A percentile compares a stretch with the other conserved stretches of the same genome.
These are phyloP conservation scores for Platyrinchus mystaceus DNA, from an alignment of 2,797 vertebrate genomes.

Conservation along the genomic window DNA sequence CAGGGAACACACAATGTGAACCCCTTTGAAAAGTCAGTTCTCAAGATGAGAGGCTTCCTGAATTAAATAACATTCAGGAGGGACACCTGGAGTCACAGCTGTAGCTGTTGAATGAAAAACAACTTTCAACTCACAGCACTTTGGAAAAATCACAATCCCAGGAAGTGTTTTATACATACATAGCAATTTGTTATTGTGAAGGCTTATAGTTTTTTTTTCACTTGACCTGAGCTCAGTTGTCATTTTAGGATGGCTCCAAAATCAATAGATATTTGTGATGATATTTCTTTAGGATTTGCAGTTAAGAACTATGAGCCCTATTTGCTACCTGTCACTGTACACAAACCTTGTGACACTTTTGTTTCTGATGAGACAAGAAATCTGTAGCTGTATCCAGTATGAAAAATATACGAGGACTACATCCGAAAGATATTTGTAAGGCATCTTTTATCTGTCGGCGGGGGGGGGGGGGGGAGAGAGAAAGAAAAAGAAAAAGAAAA, in stretches of 20 bases:
- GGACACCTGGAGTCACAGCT: constrained; percentile 13
- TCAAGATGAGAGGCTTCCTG: not conserved
- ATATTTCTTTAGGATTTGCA: not conserved
- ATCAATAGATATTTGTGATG: not conserved
- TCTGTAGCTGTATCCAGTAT: not conserved
- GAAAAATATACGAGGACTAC: not conserved
- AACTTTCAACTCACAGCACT: not conserved
- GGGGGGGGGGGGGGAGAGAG: too few relatives aligned
- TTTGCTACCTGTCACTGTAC: not conserved
- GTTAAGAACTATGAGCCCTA: not conserved
- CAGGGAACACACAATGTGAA: not conserved
- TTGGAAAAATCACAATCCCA: not conserved
- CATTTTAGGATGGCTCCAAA: not conserved
- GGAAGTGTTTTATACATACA: not conserved
- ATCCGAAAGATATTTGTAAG: not conserved
- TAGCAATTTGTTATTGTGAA: not conserved
- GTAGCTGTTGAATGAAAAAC: not conserved
- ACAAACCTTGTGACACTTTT: not conserved
- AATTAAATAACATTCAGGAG: not conserved
- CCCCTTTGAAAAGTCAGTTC: not conserved
- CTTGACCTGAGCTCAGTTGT: not conserved
- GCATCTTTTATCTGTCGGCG: not conserved
- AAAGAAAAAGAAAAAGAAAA: too few relatives aligned
- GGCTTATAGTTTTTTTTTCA: not conserved
- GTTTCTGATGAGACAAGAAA: not conserved